These are phyloP conservation scores for Hipparchia sbordonii DNA, from an alignment of 2,888 invertebrate species.

Conservation along the genomic window DNA sequence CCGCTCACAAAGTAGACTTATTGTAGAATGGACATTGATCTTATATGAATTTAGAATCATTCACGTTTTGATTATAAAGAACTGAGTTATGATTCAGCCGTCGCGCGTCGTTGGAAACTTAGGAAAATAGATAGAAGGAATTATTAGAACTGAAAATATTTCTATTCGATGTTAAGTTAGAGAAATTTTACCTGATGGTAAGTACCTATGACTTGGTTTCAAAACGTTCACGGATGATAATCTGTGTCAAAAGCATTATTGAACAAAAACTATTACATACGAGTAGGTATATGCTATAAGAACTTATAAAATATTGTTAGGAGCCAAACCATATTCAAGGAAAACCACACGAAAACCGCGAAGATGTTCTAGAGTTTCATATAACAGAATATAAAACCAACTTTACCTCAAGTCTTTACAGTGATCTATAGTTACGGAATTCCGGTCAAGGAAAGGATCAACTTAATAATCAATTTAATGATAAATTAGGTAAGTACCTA, in stretches of 20 bases:
- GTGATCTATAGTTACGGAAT: neutral
- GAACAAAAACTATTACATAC: too few species aligned
- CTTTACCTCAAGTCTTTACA: conserved; percentile 5
- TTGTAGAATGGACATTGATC: conserved; percentile 40
- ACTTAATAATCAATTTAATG: too few species aligned
- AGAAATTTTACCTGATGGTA: too few species aligned
- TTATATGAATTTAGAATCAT: conserved; percentile 34
- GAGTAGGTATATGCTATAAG: too few species aligned
- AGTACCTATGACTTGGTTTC: too few species aligned
- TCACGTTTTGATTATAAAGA: conserved; percentile 20
- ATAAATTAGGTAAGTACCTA: too few species aligned
- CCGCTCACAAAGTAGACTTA: conserved; percentile 29
- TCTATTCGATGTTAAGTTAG: too few species aligned
- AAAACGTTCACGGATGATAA: too few species aligned
- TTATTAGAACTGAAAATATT: too few species aligned
- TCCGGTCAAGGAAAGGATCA: neutral
- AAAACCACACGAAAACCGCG: conserved; percentile 32
- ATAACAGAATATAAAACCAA: conserved; percentile 6
- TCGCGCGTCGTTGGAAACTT: neutral
- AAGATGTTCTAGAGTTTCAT: conserved; percentile 17
- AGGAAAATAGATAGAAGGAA: neutral
- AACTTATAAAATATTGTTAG: neutral
- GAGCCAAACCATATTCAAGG: conserved; percentile 19
- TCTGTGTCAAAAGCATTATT: too few species aligned
- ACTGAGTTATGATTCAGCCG: neutral